These are phyloP conservation scores for Anguilla japonica DNA, from an alignment of 2,113 vertebrate genomes.

Conservation along the genomic window DNA sequence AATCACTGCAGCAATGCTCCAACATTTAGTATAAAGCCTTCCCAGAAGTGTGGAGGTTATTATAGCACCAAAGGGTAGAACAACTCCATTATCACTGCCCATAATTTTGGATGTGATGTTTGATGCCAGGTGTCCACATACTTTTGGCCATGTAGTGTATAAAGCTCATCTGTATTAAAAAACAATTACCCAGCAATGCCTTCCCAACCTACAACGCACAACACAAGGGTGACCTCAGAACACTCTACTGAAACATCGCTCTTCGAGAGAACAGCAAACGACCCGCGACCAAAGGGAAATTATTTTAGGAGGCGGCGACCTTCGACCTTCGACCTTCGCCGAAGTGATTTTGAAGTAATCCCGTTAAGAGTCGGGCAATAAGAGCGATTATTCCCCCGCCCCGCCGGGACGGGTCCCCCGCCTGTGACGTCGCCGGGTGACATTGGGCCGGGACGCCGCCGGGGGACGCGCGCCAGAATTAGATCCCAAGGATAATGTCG, in stretches of 20 bases:
- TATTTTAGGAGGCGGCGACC: not conserved
- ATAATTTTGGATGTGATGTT: too few species aligned
- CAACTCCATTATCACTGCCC: too few species aligned
- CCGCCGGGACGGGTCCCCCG: constrained; percentile 2
- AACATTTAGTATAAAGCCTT: not conserved
- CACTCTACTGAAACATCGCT: not conserved
- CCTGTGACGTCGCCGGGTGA: constrained; percentile 29
- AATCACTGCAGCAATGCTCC: too few species aligned
- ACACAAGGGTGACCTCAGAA: not conserved
- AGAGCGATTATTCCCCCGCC: constrained; percentile 34
- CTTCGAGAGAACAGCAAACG: not conserved
- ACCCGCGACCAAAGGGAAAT: not conserved
- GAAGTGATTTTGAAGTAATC: constrained; percentile 48
- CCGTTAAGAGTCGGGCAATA: constrained; percentile 47
- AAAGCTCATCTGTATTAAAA: constrained; percentile 14
- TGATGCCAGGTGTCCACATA: too few species aligned
- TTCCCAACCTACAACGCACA: not conserved
- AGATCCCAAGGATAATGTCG: not conserved
- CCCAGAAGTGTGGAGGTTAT: too few species aligned
- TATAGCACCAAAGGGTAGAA: too few species aligned
- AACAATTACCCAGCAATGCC: not conserved
- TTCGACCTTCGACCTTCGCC: constrained; percentile 28
- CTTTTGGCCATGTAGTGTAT: not conserved
- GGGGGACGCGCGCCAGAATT: not conserved
- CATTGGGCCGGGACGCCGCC: constrained; percentile 30